Evolutionary conservation across 2,113 vertebrate species (phyloP).

Genomic region (Malurus cyaneus): DNA sequence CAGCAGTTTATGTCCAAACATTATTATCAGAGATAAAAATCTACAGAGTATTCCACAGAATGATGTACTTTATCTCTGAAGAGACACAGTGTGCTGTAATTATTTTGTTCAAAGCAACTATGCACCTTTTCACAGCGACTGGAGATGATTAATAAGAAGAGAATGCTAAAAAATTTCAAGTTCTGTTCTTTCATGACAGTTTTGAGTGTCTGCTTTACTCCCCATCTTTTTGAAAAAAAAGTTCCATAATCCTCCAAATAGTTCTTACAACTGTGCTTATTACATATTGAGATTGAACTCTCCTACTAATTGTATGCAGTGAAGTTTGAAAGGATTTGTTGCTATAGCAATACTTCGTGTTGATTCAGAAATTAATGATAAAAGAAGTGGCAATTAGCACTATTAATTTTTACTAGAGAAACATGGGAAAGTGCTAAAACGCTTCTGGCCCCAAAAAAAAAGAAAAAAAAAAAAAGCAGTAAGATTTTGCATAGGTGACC

Average conservation of each 20-base stretch:
- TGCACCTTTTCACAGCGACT: neutral
- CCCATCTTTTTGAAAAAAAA: neutral
- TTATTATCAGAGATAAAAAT: neutral
- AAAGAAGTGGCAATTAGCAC: constrained; percentile 38
- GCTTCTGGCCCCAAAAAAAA: neutral
- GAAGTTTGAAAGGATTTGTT: constrained; percentile 25
- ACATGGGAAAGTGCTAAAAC: neutral
- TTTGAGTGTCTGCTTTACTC: neutral
- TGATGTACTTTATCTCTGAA: neutral
- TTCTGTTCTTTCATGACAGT: neutral
- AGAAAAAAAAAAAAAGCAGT: neutral
- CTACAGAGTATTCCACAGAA: neutral
- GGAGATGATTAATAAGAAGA: neutral
- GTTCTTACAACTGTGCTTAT: constrained; percentile 11
- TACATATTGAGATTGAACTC: constrained; percentile 6
- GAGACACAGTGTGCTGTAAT: neutral
- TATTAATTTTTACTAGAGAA: constrained; percentile 35
- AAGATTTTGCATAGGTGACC: neutral
- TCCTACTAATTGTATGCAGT: constrained; percentile 16
- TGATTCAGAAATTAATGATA: constrained; percentile 45
- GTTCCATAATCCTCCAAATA: constrained; percentile 3
- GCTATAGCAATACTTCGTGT: constrained; percentile 29
- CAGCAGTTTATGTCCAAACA: neutral
- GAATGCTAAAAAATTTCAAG: neutral
- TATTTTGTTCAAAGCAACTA: constrained; percentile 2